Conservation (phyloP, 2,113 vertebrate genomes). For the Hepsetus odoe region DNA sequence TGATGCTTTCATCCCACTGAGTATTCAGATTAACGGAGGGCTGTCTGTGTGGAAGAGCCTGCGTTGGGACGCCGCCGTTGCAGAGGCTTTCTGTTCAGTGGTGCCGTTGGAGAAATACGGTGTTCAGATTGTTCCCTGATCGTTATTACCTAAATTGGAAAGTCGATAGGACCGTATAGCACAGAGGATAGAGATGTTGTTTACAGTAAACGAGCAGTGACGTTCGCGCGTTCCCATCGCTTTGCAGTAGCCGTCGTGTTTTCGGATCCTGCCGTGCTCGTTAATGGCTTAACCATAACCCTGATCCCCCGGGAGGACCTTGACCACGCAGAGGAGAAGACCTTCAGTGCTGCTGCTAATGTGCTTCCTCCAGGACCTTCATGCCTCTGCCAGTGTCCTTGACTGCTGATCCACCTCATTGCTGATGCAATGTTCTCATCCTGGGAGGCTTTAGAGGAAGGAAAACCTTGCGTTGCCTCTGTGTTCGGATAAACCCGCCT, state of each 20-base stretch:
- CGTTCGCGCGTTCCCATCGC: not conserved
- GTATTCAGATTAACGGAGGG: not conserved
- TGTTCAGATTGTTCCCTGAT: not conserved
- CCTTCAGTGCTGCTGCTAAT: not conserved
- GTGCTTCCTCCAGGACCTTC: not conserved
- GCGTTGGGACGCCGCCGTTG: not conserved
- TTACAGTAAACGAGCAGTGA: too few species aligned
- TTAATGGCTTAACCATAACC: not conserved
- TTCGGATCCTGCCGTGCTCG: not conserved
- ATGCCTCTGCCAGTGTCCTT: not conserved
- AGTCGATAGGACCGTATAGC: not conserved
- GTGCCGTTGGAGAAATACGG: too few species aligned
- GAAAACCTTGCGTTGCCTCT: not conserved
- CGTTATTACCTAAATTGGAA: not conserved
- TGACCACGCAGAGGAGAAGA: not conserved
- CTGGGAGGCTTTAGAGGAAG: not conserved
- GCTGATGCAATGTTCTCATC: slow-evolving; percentile 15
- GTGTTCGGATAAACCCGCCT: not conserved
- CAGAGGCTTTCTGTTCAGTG: not conserved
- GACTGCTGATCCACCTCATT: not conserved
- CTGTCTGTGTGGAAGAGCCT: not conserved
- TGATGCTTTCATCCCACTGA: not conserved
- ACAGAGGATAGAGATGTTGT: too few species aligned
- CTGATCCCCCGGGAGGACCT: not conserved
- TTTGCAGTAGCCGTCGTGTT: not conserved